Conservation (phyloP, 2,797 vertebrate species). For the Pelobates cultripes region DNA sequence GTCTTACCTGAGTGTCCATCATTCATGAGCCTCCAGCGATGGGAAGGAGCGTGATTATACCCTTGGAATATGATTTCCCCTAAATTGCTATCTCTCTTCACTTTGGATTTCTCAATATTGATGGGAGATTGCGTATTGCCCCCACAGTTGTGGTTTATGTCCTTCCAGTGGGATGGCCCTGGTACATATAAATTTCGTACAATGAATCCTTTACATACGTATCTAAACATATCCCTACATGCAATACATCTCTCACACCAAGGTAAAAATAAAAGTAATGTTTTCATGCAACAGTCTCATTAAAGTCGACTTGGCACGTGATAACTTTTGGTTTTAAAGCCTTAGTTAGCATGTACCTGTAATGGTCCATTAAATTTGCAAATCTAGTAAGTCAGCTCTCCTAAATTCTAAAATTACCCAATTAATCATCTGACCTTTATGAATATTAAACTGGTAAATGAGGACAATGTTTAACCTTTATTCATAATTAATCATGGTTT, state of each 20-base stretch:
- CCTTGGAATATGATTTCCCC: conserved; percentile 76
- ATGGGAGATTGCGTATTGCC: conserved; percentile 80
- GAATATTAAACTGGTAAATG: neutral
- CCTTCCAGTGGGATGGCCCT: conserved; percentile 72
- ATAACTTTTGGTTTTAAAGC: neutral
- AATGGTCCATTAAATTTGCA: neutral
- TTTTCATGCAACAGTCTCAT: neutral
- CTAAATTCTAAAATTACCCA: no score
- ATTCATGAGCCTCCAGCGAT: conserved; percentile 80
- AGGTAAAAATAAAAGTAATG: neutral
- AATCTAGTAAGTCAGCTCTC: no score
- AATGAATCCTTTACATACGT: neutral
- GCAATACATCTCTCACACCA: neutral
- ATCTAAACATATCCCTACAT: neutral
- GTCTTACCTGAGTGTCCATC: conserved; percentile 80
- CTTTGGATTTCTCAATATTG: conserved; percentile 70
- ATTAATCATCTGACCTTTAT: neutral
- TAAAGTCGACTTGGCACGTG: neutral
- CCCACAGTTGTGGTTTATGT: conserved; percentile 72
- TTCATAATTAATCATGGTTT: conserved; percentile 59
- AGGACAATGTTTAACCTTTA: conserved; percentile 51
- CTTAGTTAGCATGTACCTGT: neutral
- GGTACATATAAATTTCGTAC: neutral
- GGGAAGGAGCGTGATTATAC: conserved; percentile 73
- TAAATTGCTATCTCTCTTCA: conserved; percentile 69